Evolutionary conservation across 1,140 invertebrate genomes (phyloP).

Genomic region (Bombus turneri): DNA sequence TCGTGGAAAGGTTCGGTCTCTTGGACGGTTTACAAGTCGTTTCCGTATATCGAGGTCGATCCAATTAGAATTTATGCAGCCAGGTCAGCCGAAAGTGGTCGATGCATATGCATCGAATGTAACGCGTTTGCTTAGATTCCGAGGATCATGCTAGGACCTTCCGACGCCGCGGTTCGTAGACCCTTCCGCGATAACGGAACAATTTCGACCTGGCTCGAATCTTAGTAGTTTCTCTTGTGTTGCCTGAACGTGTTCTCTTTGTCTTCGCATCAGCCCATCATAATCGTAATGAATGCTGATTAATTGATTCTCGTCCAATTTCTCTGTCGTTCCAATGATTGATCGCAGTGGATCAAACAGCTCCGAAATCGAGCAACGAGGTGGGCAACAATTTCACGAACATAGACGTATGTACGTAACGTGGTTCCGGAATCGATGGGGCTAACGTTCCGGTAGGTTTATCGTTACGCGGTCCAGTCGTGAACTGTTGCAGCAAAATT

Average conservation of each 20-base stretch:
- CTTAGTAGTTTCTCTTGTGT: constrained; percentile 15
- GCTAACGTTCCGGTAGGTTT: no score
- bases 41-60: constrained; percentile 44
- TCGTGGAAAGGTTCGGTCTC: constrained; percentile 8
- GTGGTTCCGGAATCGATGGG: no score
- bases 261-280: background rate
- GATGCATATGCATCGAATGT: constrained; percentile 72
- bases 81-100: constrained; percentile 68
- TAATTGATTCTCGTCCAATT: constrained; percentile 54
- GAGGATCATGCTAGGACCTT: constrained; percentile 41
- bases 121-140: constrained; percentile 69
- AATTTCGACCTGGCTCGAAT: constrained; percentile 27
- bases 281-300: constrained; percentile 17
- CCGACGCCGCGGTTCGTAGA: constrained; percentile 48
- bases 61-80: constrained; percentile 70
- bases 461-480: no score
- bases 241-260: constrained; percentile 15
- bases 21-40: constrained; percentile 57
- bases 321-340: constrained; percentile 8
- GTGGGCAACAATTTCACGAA: background rate
- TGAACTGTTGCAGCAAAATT: no score
- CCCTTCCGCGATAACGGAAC: background rate
- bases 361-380: background rate
- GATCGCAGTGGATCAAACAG: constrained; percentile 24
- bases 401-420: background rate